phyloP scores from a whole-genome alignment of 2,113 vertebrate species.

The Clupea harengus region DNA sequence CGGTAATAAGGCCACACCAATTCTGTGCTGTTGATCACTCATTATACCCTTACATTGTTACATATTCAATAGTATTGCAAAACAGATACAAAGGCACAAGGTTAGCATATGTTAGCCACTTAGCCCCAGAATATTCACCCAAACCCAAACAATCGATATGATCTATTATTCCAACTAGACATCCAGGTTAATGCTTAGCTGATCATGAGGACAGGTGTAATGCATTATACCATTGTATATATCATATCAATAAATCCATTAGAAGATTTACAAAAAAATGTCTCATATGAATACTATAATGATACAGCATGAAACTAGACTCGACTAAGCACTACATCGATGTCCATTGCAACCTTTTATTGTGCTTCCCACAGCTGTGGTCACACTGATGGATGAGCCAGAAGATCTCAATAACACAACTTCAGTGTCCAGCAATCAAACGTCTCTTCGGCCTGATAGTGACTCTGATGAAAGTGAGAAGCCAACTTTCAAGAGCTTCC shows the following conservation, averaged over 20 bases:
- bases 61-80: no score
- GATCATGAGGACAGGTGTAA: background rate
- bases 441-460: accelerated
- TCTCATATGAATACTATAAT: background rate
- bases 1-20: conserved; percentile 69
- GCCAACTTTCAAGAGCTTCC: conserved; percentile 76
- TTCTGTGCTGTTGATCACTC: background rate
- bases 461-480: conserved; percentile 42
- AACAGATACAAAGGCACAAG: no score
- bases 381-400: conserved; percentile 9
- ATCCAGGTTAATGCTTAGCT: no score
- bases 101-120: no score
- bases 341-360: background rate
- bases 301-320: background rate
- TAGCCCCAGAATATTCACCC: no score
- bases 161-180: no score
- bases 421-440: background rate
- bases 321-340: background rate
- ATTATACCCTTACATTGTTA: no score
- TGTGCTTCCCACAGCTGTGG: conserved; percentile 23
- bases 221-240: background rate
- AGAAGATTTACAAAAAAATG: no score
- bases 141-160: no score
- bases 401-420: background rate
- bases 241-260: background rate